Evolutionary conservation across 2,797 vertebrate genomes (phyloP).

Genomic region (Chaunax sp.): DNA sequence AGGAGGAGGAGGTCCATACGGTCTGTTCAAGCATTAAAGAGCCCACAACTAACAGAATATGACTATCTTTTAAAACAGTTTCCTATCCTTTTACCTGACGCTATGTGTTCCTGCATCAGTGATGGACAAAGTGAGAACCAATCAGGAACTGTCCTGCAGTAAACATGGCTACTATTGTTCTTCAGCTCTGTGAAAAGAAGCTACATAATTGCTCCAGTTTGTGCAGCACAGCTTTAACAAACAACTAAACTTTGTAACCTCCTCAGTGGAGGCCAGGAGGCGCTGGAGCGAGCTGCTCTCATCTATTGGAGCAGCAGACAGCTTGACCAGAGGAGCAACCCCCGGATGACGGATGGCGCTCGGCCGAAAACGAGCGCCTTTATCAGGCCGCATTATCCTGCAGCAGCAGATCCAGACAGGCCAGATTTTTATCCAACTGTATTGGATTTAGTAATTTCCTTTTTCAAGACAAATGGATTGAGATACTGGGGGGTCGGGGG

Average conservation of each 20-base stretch:
- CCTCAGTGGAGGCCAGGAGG: neutral
- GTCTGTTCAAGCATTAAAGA: no score
- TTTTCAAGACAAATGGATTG: constrained; percentile 79
- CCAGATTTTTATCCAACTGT: constrained; percentile 80
- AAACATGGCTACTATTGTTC: neutral
- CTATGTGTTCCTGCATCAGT: no score
- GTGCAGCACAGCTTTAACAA: neutral
- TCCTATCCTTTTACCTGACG: no score
- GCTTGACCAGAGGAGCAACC: constrained; percentile 67
- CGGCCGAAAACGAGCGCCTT: constrained; percentile 73
- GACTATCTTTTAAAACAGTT: no score
- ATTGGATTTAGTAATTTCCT: constrained; percentile 85
- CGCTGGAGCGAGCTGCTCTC: constrained; percentile 24
- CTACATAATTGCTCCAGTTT: neutral
- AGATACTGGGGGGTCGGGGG: constrained; percentile 65
- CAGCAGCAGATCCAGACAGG: constrained; percentile 66
- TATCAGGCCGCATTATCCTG: constrained; percentile 77
- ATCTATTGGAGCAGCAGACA: constrained; percentile 60
- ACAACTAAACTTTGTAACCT: constrained; percentile 42
- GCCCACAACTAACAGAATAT: no score
- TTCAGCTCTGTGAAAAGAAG: neutral
- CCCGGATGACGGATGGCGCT: constrained; percentile 69
- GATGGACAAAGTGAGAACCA: no score
- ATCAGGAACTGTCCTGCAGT: neutral
- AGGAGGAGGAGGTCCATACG: neutral